Conservation (phyloP, 2,797 vertebrate genomes). For the Vespertilio murinus region DNA sequence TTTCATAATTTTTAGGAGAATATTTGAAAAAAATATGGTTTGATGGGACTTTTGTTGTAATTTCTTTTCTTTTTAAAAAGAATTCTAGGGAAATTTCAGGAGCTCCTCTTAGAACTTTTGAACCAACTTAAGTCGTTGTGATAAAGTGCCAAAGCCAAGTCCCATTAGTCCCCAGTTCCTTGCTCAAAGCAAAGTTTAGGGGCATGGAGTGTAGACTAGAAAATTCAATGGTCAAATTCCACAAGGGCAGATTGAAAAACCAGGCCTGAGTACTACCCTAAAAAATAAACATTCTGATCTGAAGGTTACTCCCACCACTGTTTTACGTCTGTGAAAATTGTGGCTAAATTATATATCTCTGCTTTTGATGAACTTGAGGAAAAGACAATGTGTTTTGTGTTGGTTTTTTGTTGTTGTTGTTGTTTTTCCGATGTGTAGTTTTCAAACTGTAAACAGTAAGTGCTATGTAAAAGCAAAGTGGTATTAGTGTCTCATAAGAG, state of each 20-base stretch:
- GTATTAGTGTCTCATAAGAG: neutral
- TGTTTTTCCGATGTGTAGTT: neutral
- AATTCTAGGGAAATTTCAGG: slow-evolving; percentile 22
- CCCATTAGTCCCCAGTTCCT: neutral
- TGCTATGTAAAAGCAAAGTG: neutral
- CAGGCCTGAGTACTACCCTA: neutral
- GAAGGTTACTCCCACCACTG: neutral
- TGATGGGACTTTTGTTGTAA: neutral
- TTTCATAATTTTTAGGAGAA: neutral
- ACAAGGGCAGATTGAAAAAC: neutral
- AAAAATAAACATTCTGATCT: neutral
- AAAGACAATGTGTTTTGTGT: neutral
- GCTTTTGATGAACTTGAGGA: neutral
- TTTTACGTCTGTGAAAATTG: neutral
- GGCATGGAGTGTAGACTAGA: neutral
- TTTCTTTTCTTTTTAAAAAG: neutral
- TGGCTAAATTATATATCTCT: neutral
- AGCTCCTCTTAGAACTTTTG: neutral
- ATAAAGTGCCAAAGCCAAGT: neutral
- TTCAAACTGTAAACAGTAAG: slow-evolving; percentile 13
- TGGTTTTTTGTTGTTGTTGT: neutral
- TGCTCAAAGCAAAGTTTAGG: neutral
- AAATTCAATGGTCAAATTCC: neutral
- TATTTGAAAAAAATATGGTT: slow-evolving; percentile 41
- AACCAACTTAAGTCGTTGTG: neutral